Evolutionary conservation across 2,888 invertebrate species (phyloP), one percentile per base, ranked within the genome.

Genomic region (Pemphredon lugubris): DNA sequence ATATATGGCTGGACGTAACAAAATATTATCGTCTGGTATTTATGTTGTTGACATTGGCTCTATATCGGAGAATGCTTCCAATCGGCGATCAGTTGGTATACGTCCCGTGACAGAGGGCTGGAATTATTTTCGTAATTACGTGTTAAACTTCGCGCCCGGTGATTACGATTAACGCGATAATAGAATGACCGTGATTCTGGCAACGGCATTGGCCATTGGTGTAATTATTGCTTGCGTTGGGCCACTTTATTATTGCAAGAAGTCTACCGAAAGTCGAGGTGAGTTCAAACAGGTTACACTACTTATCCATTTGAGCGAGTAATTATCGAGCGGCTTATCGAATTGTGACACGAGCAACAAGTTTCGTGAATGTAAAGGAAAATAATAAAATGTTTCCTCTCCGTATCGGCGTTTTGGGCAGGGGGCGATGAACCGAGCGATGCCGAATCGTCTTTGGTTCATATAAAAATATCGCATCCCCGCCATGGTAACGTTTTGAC

Each of bases 141-240:
- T 51, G 51, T 39, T 21, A 6, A 21, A 51, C 13, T 51, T 51
- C 13, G 1, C 32, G 20, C 6, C 9, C 30, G 11, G 9, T 26
- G 7, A 18, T 40, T 34, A 42, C 32, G 16, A 16, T 21, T 21
- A n/a, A 23, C 11, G 11, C 23, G 39, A 44, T 26, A 37, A 13
- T 6, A 71, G 57, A 58, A 82, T 81, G 79, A 54, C 70, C 0
- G 16, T 59, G 32, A 18, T 57, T 2, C 18, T 75, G 4, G 72
- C 47, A 6, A 37, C 64, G 7, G 75, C 57, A 4, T 45, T 81
- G 7, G 58, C 68, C 7, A 32, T 67, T 4, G 37, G 73, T 26
- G 51, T 66, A 13, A 53, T 75, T 20, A 63, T 55, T n/a, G 71
- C 67, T 16, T 82, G 73, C 26, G 13, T 75, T 1, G 65, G 67